phyloP scores from a whole-genome alignment of 2,797 vertebrate genomes.

The Gadopsis marmoratus region DNA sequence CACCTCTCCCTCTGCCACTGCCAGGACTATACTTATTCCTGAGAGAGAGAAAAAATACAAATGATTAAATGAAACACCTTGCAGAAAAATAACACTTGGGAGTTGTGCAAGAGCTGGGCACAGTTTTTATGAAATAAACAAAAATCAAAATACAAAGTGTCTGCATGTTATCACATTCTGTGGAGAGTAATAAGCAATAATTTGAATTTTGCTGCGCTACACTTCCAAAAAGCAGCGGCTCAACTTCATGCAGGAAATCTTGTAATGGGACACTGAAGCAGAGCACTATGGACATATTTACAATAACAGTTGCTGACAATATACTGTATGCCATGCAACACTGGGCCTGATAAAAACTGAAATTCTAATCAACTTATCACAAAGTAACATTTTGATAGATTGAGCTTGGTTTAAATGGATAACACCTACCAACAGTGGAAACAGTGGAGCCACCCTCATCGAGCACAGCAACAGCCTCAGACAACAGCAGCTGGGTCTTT shows the following conservation, averaged over 20 bases:
- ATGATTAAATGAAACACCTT: constrained; percentile 18
- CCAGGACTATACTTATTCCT: constrained; percentile 98
- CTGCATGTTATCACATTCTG: constrained; percentile 33
- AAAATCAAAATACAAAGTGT: constrained; percentile 21
- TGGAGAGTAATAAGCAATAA: not conserved
- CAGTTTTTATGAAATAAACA: constrained; percentile 37
- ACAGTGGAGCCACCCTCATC: constrained; percentile 94
- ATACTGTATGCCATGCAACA: not conserved
- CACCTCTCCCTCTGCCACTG: constrained; percentile 97
- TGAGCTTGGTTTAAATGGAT: not conserved
- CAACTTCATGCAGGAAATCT: not conserved
- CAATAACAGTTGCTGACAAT: not conserved
- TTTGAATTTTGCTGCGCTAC: constrained; percentile 13
- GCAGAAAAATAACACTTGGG: constrained; percentile 32
- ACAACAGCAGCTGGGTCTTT: constrained; percentile 95
- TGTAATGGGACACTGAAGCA: not conserved
- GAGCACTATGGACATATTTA: constrained; percentile 1
- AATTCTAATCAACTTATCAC: not conserved
- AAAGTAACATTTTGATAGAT: not conserved
- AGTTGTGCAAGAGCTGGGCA: constrained; percentile 19
- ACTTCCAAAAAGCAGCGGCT: constrained; percentile 10
- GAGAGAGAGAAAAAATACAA: constrained; percentile 15
- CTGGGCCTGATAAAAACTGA: not conserved
- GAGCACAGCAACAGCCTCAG: constrained; percentile 94
- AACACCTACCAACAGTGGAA: constrained; percentile 93